A percentile compares a stretch with the other conserved stretches of the same genome.
Conservation (phyloP, 1,140 invertebrate species). For the Drosophila subobscura region DNA sequence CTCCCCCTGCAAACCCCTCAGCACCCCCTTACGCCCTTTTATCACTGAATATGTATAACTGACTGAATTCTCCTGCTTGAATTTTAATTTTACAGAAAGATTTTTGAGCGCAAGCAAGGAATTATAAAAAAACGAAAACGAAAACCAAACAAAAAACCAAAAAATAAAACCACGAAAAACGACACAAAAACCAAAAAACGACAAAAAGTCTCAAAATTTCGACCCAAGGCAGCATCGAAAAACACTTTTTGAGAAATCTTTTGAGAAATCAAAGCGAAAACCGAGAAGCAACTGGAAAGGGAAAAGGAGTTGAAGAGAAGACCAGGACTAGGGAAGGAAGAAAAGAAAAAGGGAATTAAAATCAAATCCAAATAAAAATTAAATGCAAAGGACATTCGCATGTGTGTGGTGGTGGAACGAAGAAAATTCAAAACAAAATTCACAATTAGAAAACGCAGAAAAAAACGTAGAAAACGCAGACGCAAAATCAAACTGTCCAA, state of each 20-base stretch:
- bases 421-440: constrained; percentile 84
- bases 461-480: constrained; percentile 81
- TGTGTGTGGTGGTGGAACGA: constrained; percentile 84
- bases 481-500: constrained; percentile 65
- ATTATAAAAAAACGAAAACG: constrained; percentile 66
- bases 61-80: constrained; percentile 38
- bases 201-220: constrained; percentile 49
- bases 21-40: not conserved
- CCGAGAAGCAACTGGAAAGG: constrained; percentile 35
- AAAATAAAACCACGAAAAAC: constrained; percentile 36
- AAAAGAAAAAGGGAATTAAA: constrained; percentile 41
- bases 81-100: constrained; percentile 73
- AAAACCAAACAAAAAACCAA: constrained; percentile 36
- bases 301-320: constrained; percentile 8
- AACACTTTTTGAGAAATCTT: constrained; percentile 61
- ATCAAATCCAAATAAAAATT: constrained; percentile 77
- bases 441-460: constrained; percentile 83
- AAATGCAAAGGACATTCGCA: constrained; percentile 84
- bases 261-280: constrained; percentile 55
- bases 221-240: constrained; percentile 47
- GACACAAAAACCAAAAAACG: constrained; percentile 25
- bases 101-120: constrained; percentile 80
- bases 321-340: constrained; percentile 31
- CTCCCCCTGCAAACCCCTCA: not conserved
- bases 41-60: constrained; percentile 34